phyloP scores from a whole-genome alignment of 1,140 invertebrate species.

The Scaptomyza hsui region DNA sequence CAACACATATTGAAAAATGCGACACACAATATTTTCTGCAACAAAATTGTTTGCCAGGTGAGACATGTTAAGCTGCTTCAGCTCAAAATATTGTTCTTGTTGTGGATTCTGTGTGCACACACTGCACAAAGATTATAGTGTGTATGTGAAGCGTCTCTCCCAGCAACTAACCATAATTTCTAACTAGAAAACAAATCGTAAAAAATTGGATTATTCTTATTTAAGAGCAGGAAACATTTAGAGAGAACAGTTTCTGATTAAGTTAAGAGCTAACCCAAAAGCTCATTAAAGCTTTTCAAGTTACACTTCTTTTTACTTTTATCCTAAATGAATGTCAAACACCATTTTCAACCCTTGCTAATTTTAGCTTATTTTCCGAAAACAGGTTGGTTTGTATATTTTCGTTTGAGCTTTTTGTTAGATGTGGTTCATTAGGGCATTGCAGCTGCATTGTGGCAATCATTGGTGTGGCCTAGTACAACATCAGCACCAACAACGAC shows the following conservation, averaged over 20 bases:
- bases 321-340: neutral
- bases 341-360: no score
- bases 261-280: no score
- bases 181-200: conserved; percentile 1
- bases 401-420: conserved; percentile 6
- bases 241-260: no score
- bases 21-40: conserved; percentile 71
- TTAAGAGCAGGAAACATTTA: neutral
- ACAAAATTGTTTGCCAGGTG: conserved; percentile 46
- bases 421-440: conserved; percentile 41
- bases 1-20: conserved; percentile 74
- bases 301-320: no score
- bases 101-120: conserved; percentile 32
- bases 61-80: conserved; percentile 16
- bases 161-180: conserved; percentile 8
- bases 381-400: neutral
- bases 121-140: conserved; percentile 37
- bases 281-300: no score
- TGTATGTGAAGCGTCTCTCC: conserved; percentile 32
- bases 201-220: conserved; percentile 16
- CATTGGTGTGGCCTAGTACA: neutral
- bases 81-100: conserved; percentile 52
- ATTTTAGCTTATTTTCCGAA: no score
- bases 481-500: neutral
- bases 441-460: conserved; percentile 22